A percentile compares a stretch with the other conserved stretches of the same genome.
Evolutionary conservation across 2,888 invertebrate genomes (phyloP).

Genomic region (Drosophila subsilvestris): DNA sequence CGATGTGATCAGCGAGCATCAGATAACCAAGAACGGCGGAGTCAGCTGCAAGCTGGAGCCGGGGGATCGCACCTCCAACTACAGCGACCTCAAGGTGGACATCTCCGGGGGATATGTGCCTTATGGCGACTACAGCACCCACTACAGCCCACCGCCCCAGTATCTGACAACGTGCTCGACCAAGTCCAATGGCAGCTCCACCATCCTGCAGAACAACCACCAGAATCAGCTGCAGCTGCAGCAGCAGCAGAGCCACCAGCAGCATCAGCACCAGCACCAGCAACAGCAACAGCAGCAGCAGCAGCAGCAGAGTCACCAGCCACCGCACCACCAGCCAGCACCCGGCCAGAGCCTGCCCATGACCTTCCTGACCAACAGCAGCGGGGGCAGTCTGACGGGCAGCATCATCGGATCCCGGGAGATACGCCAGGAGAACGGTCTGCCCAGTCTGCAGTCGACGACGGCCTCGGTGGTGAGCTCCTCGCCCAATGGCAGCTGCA

Average conservation of each 20-base stretch:
- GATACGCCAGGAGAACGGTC: constrained; percentile 84
- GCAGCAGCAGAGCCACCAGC: constrained; percentile 78
- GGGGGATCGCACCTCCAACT: constrained; percentile 95
- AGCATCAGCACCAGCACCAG: constrained; percentile 68
- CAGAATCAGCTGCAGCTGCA: constrained; percentile 81
- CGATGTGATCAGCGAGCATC: constrained; percentile 84
- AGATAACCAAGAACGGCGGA: constrained; percentile 83
- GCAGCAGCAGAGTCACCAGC: constrained; percentile 70
- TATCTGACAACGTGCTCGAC: constrained; percentile 83
- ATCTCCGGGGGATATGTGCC: constrained; percentile 89
- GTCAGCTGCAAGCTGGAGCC: constrained; percentile 85
- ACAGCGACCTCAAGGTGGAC: constrained; percentile 95
- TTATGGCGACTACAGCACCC: constrained; percentile 94
- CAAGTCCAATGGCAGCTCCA: constrained; percentile 82
- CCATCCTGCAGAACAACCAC: constrained; percentile 81
- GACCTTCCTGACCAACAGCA: constrained; percentile 82
- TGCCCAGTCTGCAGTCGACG: constrained; percentile 83
- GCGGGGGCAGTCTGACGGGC: constrained; percentile 82
- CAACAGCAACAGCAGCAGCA: constrained; percentile 64
- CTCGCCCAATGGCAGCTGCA: constrained; percentile 84
- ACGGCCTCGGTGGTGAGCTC: constrained; percentile 84
- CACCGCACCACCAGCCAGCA: constrained; percentile 67
- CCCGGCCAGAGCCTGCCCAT: constrained; percentile 78
- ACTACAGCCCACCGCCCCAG: constrained; percentile 92
- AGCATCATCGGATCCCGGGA: constrained; percentile 83